Percentiles rank a stretch among this genome's conserved stretches.
Conservation (phyloP, 2,113 vertebrate species). For the Nothoprocta pentlandii region DNA sequence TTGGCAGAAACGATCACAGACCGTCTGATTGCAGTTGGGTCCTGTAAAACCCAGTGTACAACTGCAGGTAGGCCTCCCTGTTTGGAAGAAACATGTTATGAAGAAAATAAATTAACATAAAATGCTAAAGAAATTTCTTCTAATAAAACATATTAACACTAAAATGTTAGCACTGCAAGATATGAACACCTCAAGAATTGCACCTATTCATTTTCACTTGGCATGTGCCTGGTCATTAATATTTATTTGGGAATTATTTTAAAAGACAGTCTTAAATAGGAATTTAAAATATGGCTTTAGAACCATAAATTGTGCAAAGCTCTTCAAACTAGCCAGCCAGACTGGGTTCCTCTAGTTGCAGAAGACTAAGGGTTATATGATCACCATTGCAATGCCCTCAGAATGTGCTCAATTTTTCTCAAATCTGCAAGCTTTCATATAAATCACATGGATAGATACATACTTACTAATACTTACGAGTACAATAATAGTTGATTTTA, state of each 20-base stretch:
- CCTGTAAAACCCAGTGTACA: constrained; percentile 92
- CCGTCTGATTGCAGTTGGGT: constrained; percentile 87
- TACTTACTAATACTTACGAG: not conserved
- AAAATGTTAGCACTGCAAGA: not conserved
- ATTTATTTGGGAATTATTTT: not conserved
- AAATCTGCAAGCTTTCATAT: not conserved
- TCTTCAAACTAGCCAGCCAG: not conserved
- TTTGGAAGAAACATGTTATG: not conserved
- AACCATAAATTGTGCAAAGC: not conserved
- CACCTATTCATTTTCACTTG: not conserved
- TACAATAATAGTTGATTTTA: not conserved
- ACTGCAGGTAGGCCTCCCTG: constrained; percentile 94
- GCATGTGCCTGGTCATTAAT: accelerated
- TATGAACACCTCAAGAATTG: not conserved
- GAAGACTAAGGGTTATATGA: not conserved
- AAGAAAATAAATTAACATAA: not conserved
- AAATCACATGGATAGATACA: not conserved
- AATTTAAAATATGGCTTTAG: not conserved
- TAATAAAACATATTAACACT: not conserved
- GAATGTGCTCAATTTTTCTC: not conserved
- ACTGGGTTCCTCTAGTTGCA: not conserved
- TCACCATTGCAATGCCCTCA: not conserved
- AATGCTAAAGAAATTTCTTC: accelerated
- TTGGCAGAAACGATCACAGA: constrained; percentile 92
- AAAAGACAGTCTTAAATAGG: not conserved